Conservation (phyloP, 2,113 vertebrate species). For the Scolopax mira region DNA sequence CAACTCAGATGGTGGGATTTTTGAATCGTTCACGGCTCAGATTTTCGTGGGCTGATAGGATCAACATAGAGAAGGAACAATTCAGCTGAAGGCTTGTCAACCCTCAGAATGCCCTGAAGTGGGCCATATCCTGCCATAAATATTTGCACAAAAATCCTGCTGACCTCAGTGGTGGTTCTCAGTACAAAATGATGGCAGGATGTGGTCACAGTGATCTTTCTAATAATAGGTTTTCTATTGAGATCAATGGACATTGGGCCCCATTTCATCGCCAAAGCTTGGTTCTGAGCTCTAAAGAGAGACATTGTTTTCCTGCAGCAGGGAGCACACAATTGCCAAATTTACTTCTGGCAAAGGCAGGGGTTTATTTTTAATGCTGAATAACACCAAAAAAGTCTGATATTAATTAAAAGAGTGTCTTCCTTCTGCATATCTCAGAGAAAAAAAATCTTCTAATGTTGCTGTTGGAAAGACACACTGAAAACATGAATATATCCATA, state of each 20-base stretch:
- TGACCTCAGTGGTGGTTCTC: constrained; percentile 71
- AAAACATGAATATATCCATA: neutral
- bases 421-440: constrained; percentile 17
- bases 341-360: constrained; percentile 66
- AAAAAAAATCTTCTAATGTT: constrained; percentile 23
- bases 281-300: constrained; percentile 62
- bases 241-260: constrained; percentile 74
- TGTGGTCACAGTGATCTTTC: constrained; percentile 68
- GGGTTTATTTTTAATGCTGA: constrained; percentile 56
- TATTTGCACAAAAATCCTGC: constrained; percentile 67
- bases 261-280: constrained; percentile 58
- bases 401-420: constrained; percentile 38
- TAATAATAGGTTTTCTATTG: constrained; percentile 78
- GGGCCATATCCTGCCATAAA: constrained; percentile 72
- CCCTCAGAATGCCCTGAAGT: constrained; percentile 36
- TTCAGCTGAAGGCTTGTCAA: constrained; percentile 6
- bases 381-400: constrained; percentile 51
- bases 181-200: constrained; percentile 68
- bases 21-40: neutral
- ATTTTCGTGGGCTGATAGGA: constrained; percentile 20
- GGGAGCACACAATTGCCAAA: constrained; percentile 63
- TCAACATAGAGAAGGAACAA: constrained; percentile 11
- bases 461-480: constrained; percentile 54
- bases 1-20: neutral
- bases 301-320: constrained; percentile 71